Conservation (phyloP, 2,888 invertebrate species). For the Pasiphila rectangulata region DNA sequence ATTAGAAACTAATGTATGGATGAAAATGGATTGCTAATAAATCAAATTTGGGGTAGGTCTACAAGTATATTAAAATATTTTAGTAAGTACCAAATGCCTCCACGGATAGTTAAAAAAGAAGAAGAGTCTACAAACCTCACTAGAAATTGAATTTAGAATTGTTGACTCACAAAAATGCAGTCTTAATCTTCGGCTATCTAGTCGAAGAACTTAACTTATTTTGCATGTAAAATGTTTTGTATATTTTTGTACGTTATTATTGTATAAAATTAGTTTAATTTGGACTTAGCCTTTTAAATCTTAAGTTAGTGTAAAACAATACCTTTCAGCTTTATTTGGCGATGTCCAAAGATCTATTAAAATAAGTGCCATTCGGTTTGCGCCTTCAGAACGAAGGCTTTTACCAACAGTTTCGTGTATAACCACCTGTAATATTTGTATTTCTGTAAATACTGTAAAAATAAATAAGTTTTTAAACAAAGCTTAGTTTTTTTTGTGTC, state of each 20-base stretch:
- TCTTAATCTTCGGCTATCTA: no score
- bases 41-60: no score
- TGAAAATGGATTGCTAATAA: not conserved
- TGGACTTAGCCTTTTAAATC: conserved; percentile 22
- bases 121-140: conserved; percentile 8
- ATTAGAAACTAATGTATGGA: not conserved
- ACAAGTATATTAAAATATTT: no score
- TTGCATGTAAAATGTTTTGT: no score
- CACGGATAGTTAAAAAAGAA: no score
- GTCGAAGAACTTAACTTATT: no score
- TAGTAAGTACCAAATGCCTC: conserved; percentile 28
- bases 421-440: conserved; percentile 51
- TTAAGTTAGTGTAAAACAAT: conserved; percentile 21
- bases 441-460: conserved; percentile 34
- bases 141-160: conserved; percentile 21
- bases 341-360: conserved; percentile 40
- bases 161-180: no score
- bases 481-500: not conserved
- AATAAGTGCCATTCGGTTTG: conserved; percentile 56
- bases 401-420: conserved; percentile 38
- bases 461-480: conserved; percentile 2
- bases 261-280: conserved; percentile 30
- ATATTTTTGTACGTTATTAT: conserved; percentile 4
- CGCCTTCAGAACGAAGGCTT: conserved; percentile 37
- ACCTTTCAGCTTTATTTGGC: conserved; percentile 41